phyloP scores from a whole-genome alignment of 2,113 vertebrate genomes.

The Anser cygnoides region DNA sequence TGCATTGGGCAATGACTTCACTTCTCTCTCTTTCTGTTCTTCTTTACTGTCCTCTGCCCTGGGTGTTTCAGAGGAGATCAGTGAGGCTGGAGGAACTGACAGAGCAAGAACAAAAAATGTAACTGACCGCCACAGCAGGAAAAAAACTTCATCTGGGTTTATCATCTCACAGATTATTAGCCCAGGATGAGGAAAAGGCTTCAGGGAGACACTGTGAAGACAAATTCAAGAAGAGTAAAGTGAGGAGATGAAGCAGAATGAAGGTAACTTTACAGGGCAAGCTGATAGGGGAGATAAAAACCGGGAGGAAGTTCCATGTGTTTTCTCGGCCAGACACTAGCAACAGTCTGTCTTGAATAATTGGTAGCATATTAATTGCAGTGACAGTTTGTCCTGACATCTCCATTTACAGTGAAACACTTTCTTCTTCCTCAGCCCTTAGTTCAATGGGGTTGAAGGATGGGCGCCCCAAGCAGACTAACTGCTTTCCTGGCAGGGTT shows the following conservation, averaged over 20 bases:
- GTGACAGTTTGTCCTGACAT: not conserved
- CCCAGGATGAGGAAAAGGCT: not conserved
- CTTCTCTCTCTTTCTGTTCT: not conserved
- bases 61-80: not conserved
- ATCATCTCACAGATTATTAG: not conserved
- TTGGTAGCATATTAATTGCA: not conserved
- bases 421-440: not conserved
- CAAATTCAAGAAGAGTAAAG: not conserved
- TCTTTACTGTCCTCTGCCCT: not conserved
- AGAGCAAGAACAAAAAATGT: not conserved
- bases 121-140: not conserved
- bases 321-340: not conserved
- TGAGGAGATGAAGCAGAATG: not conserved
- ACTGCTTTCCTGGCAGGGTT: not conserved
- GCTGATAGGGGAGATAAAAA: not conserved
- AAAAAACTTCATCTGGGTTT: not conserved
- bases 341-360: not conserved
- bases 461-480: not conserved
- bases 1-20: constrained; percentile 16
- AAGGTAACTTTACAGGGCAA: not conserved
- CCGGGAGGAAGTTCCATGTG: not conserved
- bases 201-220: not conserved
- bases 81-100: not conserved
- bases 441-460: not conserved
- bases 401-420: not conserved